Percentiles rank a stretch among this genome's conserved stretches.
Conservation (phyloP, 2,797 vertebrate genomes). For the Acanthurus lineatus region DNA sequence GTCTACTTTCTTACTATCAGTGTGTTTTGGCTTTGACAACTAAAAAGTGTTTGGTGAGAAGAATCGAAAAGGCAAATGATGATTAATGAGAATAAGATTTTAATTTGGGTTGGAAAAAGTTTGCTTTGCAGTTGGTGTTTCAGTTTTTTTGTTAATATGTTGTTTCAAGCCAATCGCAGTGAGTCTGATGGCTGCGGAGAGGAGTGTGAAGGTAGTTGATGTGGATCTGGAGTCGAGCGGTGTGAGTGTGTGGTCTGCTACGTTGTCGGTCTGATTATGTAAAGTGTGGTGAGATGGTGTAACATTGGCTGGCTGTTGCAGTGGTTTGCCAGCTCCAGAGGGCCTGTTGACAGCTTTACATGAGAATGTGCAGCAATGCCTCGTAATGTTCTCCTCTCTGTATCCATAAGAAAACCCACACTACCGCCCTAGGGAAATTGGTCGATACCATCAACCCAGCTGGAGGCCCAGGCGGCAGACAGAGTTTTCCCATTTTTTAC, state of each 20-base stretch:
- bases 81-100: slow-evolving; percentile 23
- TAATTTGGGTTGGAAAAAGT: background rate
- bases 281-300: slow-evolving; percentile 75
- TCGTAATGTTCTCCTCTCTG: slow-evolving; percentile 60
- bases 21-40: slow-evolving; percentile 58
- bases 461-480: slow-evolving; percentile 75
- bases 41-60: slow-evolving; percentile 17
- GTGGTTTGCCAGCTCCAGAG: slow-evolving; percentile 72
- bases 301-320: slow-evolving; percentile 68
- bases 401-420: slow-evolving; percentile 80
- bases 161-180: slow-evolving; percentile 52
- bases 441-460: slow-evolving; percentile 86
- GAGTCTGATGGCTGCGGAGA: slow-evolving; percentile 54
- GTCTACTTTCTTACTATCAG: slow-evolving; percentile 60
- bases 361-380: slow-evolving; percentile 61
- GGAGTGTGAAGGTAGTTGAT: slow-evolving; percentile 74
- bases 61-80: slow-evolving; percentile 24
- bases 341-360: slow-evolving; percentile 69
- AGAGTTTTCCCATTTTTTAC: slow-evolving; percentile 71
- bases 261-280: slow-evolving; percentile 79
- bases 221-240: slow-evolving; percentile 62
- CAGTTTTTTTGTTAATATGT: background rate
- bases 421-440: slow-evolving; percentile 72
- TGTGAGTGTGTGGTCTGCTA: slow-evolving; percentile 74
- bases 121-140: slow-evolving; percentile 19